Conservation (phyloP, 1,140 invertebrate genomes). For the Palaemon carinicauda region DNA sequence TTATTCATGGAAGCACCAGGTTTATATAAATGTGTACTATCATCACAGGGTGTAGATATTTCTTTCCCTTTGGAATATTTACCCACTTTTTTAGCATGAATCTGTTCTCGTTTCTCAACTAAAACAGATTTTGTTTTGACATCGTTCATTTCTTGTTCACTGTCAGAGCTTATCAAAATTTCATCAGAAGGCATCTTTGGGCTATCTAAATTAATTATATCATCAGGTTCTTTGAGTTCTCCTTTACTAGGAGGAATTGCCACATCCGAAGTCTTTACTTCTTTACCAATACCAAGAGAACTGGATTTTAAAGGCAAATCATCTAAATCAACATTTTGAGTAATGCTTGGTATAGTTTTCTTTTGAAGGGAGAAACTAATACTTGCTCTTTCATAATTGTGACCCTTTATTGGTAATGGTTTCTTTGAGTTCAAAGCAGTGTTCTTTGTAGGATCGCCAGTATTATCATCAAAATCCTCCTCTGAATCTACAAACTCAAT, state of each 20-base stretch:
- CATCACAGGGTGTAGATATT: neutral
- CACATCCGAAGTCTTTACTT: neutral
- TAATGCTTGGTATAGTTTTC: conserved; percentile 40
- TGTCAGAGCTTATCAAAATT: conserved; percentile 57
- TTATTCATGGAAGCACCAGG: no score
- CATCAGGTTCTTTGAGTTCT: neutral
- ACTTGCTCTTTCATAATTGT: conserved; percentile 32
- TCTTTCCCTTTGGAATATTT: neutral
- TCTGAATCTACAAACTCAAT: conserved; percentile 53
- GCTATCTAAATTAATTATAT: neutral
- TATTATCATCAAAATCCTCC: conserved; percentile 40
- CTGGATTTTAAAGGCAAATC: conserved; percentile 25
- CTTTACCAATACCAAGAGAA: neutral
- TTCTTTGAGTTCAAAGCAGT: neutral
- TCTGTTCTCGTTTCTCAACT: neutral
- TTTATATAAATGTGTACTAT: neutral
- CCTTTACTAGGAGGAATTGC: neutral
- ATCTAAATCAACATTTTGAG: conserved; percentile 40
- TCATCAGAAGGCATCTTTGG: conserved; percentile 5
- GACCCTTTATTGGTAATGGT: neutral
- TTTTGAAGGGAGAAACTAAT: conserved; percentile 58
- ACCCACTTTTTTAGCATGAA: no score
- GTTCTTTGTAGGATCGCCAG: neutral
- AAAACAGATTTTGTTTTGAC: neutral
- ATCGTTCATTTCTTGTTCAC: conserved; percentile 15